phyloP scores from a whole-genome alignment of 2,113 vertebrate genomes.

The Zootoca vivipara region DNA sequence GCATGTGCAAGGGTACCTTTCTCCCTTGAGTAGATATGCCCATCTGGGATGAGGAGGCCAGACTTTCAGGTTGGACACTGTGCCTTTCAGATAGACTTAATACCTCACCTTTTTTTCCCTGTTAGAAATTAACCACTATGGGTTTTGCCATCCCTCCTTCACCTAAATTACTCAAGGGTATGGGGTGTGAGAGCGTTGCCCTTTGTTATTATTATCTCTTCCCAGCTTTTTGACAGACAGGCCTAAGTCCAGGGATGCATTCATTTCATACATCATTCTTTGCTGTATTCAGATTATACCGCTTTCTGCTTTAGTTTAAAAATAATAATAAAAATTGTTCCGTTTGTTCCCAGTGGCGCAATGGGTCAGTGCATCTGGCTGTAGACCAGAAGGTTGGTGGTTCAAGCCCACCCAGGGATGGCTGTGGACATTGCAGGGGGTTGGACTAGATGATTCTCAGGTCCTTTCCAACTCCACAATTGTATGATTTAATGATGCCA shows the following conservation, averaged over 20 bases:
- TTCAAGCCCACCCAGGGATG: too few relatives aligned
- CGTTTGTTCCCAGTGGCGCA: not conserved
- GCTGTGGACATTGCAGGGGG: too few relatives aligned
- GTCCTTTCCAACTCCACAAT: too few relatives aligned
- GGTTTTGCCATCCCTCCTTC: not conserved
- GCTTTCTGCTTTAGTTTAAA: not conserved
- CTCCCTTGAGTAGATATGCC: not conserved
- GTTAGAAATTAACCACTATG: not conserved
- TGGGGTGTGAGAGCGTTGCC: too few relatives aligned
- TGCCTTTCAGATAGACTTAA: not conserved
- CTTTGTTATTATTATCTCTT: not conserved
- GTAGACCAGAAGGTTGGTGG: too few relatives aligned
- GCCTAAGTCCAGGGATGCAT: not conserved
- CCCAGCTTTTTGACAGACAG: not conserved
- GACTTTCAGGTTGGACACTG: not conserved
- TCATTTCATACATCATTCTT: not conserved
- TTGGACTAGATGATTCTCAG: too few relatives aligned
- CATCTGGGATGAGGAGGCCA: not conserved
- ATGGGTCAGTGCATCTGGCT: too few relatives aligned
- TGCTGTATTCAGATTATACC: not conserved
- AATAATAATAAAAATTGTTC: not conserved
- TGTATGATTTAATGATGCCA: too few relatives aligned
- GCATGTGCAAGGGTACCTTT: not conserved
- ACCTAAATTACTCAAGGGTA: not conserved
- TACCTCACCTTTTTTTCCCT: not conserved